phyloP scores from a whole-genome alignment of 1,140 invertebrate genomes.

The Eumaeus atala region DNA sequence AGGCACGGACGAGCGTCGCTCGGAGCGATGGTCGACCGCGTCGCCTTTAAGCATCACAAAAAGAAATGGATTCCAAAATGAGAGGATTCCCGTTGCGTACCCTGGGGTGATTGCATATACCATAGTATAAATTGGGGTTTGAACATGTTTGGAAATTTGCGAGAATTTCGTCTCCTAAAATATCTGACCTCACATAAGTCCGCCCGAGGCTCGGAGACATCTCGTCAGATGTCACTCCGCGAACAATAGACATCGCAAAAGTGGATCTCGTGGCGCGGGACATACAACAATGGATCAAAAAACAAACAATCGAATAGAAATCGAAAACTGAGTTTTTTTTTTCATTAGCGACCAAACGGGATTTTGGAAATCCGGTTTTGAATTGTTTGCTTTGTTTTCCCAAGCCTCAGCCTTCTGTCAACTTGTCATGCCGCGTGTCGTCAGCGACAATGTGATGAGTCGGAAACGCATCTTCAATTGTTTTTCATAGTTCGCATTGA shows the following conservation, averaged over 20 bases:
- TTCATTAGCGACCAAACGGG: slow-evolving; percentile 58
- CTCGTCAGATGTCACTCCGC: slow-evolving; percentile 63
- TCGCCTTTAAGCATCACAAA: slow-evolving; percentile 47
- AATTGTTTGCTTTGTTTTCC: slow-evolving; percentile 50
- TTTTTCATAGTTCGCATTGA: neutral
- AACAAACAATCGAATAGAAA: slow-evolving; percentile 73
- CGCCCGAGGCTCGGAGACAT: slow-evolving; percentile 30
- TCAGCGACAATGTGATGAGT: slow-evolving; percentile 38
- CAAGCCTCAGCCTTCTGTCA: slow-evolving; percentile 46
- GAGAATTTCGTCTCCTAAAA: slow-evolving; percentile 20
- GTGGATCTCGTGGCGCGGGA: slow-evolving; percentile 62
- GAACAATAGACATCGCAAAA: slow-evolving; percentile 66
- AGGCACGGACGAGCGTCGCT: slow-evolving; percentile 51
- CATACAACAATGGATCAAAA: slow-evolving; percentile 63
- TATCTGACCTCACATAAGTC: slow-evolving; percentile 33
- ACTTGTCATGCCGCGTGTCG: slow-evolving; percentile 40
- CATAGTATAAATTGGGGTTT: slow-evolving; percentile 20
- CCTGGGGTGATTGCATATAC: slow-evolving; percentile 38
- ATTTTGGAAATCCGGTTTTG: slow-evolving; percentile 73
- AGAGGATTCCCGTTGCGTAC: slow-evolving; percentile 67
- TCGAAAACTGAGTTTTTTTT: slow-evolving; percentile 69
- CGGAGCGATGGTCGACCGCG: slow-evolving; percentile 55
- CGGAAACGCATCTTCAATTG: slow-evolving; percentile 23
- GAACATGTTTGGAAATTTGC: slow-evolving; percentile 18
- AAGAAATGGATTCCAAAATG: slow-evolving; percentile 66